Conservation (phyloP, 2,888 invertebrate genomes). For the Andrena praecox region DNA sequence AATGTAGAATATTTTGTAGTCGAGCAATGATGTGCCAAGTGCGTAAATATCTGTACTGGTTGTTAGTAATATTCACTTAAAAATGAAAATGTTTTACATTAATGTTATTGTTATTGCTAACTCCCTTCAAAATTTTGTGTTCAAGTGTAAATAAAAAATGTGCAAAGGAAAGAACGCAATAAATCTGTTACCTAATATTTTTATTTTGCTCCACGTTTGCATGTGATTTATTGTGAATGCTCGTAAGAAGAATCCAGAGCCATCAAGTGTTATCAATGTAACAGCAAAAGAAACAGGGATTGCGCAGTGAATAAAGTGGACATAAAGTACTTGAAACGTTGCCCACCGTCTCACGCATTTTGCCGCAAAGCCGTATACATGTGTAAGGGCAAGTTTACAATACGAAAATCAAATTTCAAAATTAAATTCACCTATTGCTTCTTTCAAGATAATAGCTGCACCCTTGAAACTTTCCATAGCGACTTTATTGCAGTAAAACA, state of each 20-base stretch:
- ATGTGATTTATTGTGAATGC: neutral
- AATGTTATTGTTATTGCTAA: neutral
- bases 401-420: neutral
- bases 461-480: too few relatives aligned
- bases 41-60: neutral
- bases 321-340: conserved; percentile 68
- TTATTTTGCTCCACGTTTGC: neutral
- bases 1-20: conserved; percentile 9
- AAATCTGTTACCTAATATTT: neutral
- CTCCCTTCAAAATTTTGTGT: neutral
- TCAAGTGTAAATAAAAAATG: neutral
- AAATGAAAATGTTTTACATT: neutral
- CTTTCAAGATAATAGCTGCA: too few relatives aligned
- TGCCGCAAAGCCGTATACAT: conserved; percentile 76
- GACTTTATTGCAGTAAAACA: too few relatives aligned
- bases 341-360: conserved; percentile 67
- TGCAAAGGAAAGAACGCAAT: neutral
- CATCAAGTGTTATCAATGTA: conserved; percentile 76
- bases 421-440: too few relatives aligned
- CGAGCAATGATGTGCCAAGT: neutral
- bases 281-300: conserved; percentile 66
- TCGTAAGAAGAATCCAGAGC: conserved; percentile 66
- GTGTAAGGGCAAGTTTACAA: conserved; percentile 63
- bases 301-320: conserved; percentile 66
- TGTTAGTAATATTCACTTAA: neutral